Base-by-base conservation (phyloP, 2,888 invertebrate genomes). In the Iselma pallidipennis region DNA sequence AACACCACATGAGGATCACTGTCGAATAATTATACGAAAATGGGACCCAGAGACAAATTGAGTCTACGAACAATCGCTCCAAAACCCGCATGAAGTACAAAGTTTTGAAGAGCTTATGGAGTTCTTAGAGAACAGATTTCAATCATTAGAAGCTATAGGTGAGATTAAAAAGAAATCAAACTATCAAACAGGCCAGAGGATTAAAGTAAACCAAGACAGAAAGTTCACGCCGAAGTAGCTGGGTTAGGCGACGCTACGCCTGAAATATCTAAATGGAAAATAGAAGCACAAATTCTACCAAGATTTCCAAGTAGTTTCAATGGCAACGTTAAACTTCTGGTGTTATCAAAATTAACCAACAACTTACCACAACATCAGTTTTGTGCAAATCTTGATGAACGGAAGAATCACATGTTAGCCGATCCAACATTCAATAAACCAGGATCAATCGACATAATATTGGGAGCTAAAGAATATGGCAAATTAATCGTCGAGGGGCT, bases 351-450 rank as follows among this genome's bases (percentile, higher is more conserved):
- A 25, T 25, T 25, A 25, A 25, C 25, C 3, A 25, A 25, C 4
- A 4, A 25, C 25, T 25, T 25, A 25, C 2, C 25, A 2, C n/a
- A 19, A 14, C 12, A 51, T 4, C 12, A 28, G 10, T 12, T 51
- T 5, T 3, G 19, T n/a, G 19, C 25, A 4, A 5, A 51, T 25
- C 2, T 26, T 12, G 12, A 61, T 33, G 49, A 12, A 26, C 42
- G 28, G 63, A 37, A 49, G n/a, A 57, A 64, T 16, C 16, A 23
- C 4, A 10, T 33, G 4, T 7, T 62, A n/a, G 61, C 64, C 4
- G 64, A 64, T 50, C 61, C 61, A 2, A 55, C 51, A 6, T 63
- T 57, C 25, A n/a, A 31, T 12, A 31, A 16, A 23, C 52, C 61
- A 10, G 64, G 59, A 28, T 42, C 42, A 4, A 59, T 65, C 1